Conservation (phyloP, 2,113 vertebrate species). For the Apistogramma diplotaenia region DNA sequence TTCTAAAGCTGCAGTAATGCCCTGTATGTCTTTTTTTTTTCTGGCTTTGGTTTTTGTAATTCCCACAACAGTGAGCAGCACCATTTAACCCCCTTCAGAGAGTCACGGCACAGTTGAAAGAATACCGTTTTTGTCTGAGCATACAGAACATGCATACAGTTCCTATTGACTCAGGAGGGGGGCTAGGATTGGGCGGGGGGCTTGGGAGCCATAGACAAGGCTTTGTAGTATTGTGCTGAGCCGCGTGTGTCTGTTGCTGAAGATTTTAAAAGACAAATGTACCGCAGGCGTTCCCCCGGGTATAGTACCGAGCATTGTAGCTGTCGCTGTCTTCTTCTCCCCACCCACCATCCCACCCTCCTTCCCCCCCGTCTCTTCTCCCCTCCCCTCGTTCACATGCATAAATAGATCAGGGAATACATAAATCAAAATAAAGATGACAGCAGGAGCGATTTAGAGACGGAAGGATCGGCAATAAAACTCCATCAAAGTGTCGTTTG, state of each 20-base stretch:
- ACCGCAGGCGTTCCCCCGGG: slow-evolving; percentile 74
- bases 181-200: slow-evolving; percentile 17
- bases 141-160: slow-evolving; percentile 69
- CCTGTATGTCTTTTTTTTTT: slow-evolving; percentile 27
- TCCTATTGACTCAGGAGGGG: slow-evolving; percentile 63
- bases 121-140: slow-evolving; percentile 65
- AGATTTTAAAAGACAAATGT: slow-evolving; percentile 78
- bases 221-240: slow-evolving; percentile 69
- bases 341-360: neutral
- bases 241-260: slow-evolving; percentile 62
- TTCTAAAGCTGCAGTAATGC: slow-evolving; percentile 51
- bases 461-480: slow-evolving; percentile 77
- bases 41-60: slow-evolving; percentile 62
- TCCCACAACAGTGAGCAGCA: slow-evolving; percentile 59
- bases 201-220: slow-evolving; percentile 56
- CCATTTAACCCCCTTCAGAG: slow-evolving; percentile 73
- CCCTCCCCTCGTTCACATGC: slow-evolving; percentile 68
- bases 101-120: slow-evolving; percentile 64
- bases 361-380: slow-evolving; percentile 14
- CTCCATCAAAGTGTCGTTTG: slow-evolving; percentile 78
- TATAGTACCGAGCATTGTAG: slow-evolving; percentile 64
- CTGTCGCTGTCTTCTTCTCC: slow-evolving; percentile 66
- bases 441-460: slow-evolving; percentile 78
- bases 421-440: slow-evolving; percentile 84
- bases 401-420: slow-evolving; percentile 82